phyloP scores from a whole-genome alignment of 35 echinoderm and acorn worm genomes.

The Patiria miniata region DNA sequence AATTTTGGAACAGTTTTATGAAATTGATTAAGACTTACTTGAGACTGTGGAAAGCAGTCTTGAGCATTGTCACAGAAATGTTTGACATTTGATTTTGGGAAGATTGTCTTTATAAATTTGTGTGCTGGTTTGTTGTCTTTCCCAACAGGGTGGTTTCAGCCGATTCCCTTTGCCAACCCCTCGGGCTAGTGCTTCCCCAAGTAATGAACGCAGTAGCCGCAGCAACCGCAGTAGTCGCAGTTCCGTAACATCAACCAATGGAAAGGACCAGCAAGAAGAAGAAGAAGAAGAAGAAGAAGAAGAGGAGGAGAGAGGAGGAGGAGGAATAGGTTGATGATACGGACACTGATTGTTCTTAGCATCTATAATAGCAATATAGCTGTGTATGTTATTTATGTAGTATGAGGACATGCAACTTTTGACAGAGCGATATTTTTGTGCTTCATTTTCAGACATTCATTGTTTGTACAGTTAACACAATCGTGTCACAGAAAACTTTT shows the following conservation, averaged over 20 bases:
- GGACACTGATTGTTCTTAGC: background rate
- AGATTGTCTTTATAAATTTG: too few relatives aligned
- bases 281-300: constrained; percentile 14
- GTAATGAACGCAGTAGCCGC: background rate
- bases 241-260: constrained; percentile 17
- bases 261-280: constrained; percentile 8
- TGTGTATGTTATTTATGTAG: background rate
- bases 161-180: background rate
- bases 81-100: too few relatives aligned
- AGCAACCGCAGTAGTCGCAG: constrained; percentile 12
- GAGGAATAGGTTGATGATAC: background rate
- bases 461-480: background rate
- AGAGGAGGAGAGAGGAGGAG: background rate
- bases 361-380: background rate
- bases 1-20: too few relatives aligned
- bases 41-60: too few relatives aligned
- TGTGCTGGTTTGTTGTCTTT: too few relatives aligned
- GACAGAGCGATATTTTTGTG: background rate
- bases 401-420: background rate
- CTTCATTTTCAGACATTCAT: background rate
- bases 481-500: background rate
- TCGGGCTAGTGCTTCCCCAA: background rate
- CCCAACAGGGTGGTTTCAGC: constrained; percentile 10
- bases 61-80: too few relatives aligned
- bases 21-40: too few relatives aligned